Evolutionary conservation across 1,140 invertebrate genomes (phyloP).

Genomic region (Bombus vancouverensis): DNA sequence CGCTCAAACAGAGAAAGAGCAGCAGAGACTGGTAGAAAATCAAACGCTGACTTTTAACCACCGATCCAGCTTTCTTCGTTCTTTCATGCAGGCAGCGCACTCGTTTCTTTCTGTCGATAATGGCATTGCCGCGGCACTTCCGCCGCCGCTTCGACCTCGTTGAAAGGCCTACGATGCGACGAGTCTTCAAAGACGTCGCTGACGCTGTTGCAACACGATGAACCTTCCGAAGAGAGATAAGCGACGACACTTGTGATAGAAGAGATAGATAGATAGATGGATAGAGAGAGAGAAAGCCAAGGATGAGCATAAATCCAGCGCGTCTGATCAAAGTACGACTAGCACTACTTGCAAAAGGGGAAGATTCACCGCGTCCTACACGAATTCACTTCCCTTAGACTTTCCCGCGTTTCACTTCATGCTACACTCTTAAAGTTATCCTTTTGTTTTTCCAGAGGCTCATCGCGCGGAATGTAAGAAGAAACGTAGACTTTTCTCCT

Average conservation of each 20-base stretch:
- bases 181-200: conserved; percentile 67
- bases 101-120: conserved; percentile 55
- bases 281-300: neutral
- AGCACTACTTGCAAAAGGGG: conserved; percentile 63
- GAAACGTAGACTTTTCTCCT: neutral
- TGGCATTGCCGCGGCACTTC: conserved; percentile 63
- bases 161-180: conserved; percentile 68
- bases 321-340: conserved; percentile 75
- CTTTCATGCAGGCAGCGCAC: neutral
- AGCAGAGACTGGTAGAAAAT: neutral
- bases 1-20: no score
- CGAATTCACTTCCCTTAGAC: conserved; percentile 6
- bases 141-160: conserved; percentile 45
- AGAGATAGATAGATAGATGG: neutral
- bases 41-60: conserved; percentile 15
- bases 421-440: conserved; percentile 20
- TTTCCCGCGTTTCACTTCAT: neutral
- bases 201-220: conserved; percentile 28
- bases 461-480: neutral
- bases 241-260: no score
- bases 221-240: neutral
- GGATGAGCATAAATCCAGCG: conserved; percentile 72
- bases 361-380: conserved; percentile 57
- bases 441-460: conserved; percentile 32
- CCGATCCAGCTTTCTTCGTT: neutral